Percentiles rank a stretch among this genome's conserved stretches.
Evolutionary conservation across 2,113 vertebrate genomes (phyloP).

Genomic region (Corythornis vintsioides): DNA sequence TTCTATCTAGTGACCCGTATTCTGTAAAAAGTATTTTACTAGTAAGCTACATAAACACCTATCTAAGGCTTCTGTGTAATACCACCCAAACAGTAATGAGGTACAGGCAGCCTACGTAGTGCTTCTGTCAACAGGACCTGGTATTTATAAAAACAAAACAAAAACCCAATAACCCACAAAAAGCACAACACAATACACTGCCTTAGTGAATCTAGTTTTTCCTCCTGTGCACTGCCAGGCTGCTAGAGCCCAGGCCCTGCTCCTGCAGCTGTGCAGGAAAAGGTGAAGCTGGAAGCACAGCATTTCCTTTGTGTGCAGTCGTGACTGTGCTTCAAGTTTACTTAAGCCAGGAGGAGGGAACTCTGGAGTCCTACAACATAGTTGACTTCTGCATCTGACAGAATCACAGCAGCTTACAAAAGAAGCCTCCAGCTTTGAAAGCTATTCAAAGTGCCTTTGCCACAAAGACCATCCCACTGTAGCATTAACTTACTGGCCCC

Average conservation of each 20-base stretch:
- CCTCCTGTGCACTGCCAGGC: background rate
- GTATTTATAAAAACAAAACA: background rate
- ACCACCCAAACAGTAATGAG: background rate
- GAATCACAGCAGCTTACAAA: background rate
- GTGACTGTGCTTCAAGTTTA: background rate
- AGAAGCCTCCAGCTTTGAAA: background rate
- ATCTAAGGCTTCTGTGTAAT: background rate
- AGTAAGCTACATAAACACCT: background rate
- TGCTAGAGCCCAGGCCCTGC: background rate
- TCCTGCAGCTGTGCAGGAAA: background rate
- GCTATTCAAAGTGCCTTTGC: background rate
- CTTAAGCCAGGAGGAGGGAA: background rate
- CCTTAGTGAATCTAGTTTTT: background rate
- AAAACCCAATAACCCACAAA: background rate
- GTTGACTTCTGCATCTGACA: background rate
- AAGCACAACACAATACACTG: too few relatives aligned
- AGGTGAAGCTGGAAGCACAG: background rate
- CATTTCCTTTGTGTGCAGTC: background rate
- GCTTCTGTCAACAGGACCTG: background rate
- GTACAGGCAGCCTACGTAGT: background rate
- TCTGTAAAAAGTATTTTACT: background rate
- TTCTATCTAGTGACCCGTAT: background rate
- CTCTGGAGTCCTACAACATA: background rate
- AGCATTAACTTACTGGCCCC: background rate
- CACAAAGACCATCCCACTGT: rapidly evolving